Percentiles rank a stretch among this genome's conserved stretches.
phyloP scores from a whole-genome alignment of 2,797 vertebrate species.

The Coilia nasus region DNA sequence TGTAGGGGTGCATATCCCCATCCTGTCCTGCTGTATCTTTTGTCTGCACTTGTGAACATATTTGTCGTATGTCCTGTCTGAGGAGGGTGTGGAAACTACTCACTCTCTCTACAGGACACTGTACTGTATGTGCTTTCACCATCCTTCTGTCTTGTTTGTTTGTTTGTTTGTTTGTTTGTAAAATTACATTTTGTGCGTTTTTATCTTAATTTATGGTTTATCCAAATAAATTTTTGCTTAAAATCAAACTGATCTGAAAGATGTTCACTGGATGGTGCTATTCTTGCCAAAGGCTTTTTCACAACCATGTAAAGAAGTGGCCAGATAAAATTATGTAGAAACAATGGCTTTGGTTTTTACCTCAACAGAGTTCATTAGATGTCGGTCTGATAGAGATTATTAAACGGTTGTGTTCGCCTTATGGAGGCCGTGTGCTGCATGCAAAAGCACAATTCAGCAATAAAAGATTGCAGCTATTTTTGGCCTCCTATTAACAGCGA shows the following conservation, averaged over 20 bases:
- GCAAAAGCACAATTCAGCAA: neutral
- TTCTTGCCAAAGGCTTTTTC: too few species aligned
- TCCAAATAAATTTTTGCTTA: slow-evolving; percentile 1
- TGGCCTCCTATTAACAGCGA: neutral
- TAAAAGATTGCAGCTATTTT: neutral
- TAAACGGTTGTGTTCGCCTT: neutral
- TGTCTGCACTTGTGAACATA: neutral
- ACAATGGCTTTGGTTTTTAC: neutral
- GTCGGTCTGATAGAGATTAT: too few species aligned
- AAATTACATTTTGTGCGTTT: neutral
- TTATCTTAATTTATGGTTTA: neutral
- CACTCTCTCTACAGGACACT: neutral
- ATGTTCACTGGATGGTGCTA: too few species aligned
- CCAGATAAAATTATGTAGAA: too few species aligned
- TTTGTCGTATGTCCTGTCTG: neutral
- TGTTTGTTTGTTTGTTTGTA: slow-evolving; percentile 20
- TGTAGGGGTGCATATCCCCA: neutral
- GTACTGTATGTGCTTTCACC: neutral
- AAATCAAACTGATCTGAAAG: neutral
- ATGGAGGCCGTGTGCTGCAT: neutral
- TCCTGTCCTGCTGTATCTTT: neutral
- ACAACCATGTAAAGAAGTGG: neutral
- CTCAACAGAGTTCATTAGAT: neutral
- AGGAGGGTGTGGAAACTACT: neutral
- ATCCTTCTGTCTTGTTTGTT: neutral